Evolutionary conservation across 2,888 invertebrate genomes (phyloP), one percentile per base, ranked within the genome.

Genomic region (Heliconius erato): DNA sequence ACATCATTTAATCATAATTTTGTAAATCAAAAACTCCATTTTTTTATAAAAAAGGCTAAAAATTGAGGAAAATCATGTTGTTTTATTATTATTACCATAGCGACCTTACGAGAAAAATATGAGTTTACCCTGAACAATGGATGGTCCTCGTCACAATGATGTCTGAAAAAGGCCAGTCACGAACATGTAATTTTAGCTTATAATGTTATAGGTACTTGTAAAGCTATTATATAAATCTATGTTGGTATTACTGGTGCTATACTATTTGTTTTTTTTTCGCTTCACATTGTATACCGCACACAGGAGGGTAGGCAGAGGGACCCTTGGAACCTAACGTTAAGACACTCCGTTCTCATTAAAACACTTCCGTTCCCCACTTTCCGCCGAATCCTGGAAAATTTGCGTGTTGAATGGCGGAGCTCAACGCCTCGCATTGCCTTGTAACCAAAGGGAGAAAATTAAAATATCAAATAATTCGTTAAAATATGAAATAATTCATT

Each of bases 81-180:
- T 40, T 26, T 71, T 71, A 71, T 12, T 40, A 32, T 74, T 74
- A 74, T 74, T 74, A 59, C 54, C 32, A 6, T 1, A 35, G 23
- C 54, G n/a, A 12, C 76, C 59, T 74, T n/a, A 63, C 1, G 63
- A 59, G 44, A 72, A 72, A 59, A 76, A 76, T 76, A 76, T 59
- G 59, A 35, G 23, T 59, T 63, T 35, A 35, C n/a, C 16, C 32
- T 76, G 59, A 76, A 76, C 76, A 76, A 76, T 63, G n/a, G 35
- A 76, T 54, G n/a, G 35, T 74, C 32, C n/a, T 35, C 35, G 59
- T 63, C 32, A 35, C 63, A 76, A n/a, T 63, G 4, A 16, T 35
- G n/a, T n/a, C 35, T 76, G 35, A 32, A 76, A 54, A 63, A 76
- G 76, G 76, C 28, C 76, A 76, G 76, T 76, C 59, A 76, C 76